These are phyloP conservation scores for Eurytoma adleriae DNA, from an alignment of 2,888 invertebrate species.

Conservation along the genomic window DNA sequence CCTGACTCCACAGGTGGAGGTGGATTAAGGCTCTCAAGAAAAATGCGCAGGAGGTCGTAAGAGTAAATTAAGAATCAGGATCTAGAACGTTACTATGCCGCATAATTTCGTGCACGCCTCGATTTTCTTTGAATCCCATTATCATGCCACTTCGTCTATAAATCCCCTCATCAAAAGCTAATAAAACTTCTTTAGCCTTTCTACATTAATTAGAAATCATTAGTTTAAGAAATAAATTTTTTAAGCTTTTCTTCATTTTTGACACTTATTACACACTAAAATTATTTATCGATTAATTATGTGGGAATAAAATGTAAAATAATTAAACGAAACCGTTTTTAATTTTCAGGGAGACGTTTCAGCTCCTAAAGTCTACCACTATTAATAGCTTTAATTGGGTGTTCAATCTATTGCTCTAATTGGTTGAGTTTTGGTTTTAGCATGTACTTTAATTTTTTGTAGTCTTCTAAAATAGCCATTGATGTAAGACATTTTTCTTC, in stretches of 20 bases:
- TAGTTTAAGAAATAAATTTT: not conserved
- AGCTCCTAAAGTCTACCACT: too few species aligned
- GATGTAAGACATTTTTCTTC: too few species aligned
- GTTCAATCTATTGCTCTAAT: too few species aligned
- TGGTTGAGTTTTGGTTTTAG: too few species aligned
- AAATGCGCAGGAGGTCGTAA: constrained; percentile 51
- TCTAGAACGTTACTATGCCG: constrained; percentile 36
- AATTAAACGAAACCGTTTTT: too few species aligned
- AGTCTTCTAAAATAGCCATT: too few species aligned
- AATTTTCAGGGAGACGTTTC: too few species aligned
- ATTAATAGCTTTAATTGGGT: too few species aligned
- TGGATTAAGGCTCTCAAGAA: constrained; percentile 48
- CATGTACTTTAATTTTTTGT: too few species aligned
- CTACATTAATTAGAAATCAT: constrained; percentile 25
- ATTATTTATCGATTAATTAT: too few species aligned
- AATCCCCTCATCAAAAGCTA: constrained; percentile 37
- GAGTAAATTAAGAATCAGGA: constrained; percentile 52
- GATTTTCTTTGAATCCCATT: constrained; percentile 47
- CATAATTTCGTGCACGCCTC: constrained; percentile 36
- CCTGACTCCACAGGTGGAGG: constrained; percentile 34
- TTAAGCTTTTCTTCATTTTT: not conserved
- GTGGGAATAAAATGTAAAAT: too few species aligned
- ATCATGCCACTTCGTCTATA: constrained; percentile 21
- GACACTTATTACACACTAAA: too few species aligned
- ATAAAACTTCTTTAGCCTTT: constrained; percentile 32